Percentiles rank a stretch among this genome's conserved stretches.
Conservation (phyloP, 2,888 invertebrate species). For the Nomada lathburiana region DNA sequence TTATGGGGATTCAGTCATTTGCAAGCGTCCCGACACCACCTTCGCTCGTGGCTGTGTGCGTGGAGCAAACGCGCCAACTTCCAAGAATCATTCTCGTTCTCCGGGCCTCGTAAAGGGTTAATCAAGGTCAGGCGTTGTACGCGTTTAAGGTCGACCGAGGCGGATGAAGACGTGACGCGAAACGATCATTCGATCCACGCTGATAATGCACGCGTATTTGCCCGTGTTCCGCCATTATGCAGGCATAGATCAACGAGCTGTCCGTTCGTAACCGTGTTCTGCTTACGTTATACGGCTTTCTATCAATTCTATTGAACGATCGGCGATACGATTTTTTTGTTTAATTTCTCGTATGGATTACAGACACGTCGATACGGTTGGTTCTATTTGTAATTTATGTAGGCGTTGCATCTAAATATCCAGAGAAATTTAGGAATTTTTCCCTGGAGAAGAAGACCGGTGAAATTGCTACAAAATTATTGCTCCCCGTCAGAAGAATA, state of each 20-base stretch:
- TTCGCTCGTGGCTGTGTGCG: constrained; percentile 20
- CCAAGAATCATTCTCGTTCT: constrained; percentile 63
- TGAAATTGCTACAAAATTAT: no score
- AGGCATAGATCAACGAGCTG: constrained; percentile 53
- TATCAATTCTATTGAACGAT: background rate
- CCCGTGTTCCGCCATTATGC: constrained; percentile 61
- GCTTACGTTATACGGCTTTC: background rate
- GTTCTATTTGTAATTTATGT: no score
- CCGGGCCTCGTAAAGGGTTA: constrained; percentile 58
- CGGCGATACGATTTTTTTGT: background rate
- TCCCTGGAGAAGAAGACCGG: no score
- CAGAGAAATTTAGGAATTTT: no score
- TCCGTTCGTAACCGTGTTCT: constrained; percentile 6
- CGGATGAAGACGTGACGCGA: constrained; percentile 67
- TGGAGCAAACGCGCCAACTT: constrained; percentile 27
- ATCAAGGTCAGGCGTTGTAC: constrained; percentile 72
- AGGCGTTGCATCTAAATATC: no score
- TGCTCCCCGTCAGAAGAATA: no score
- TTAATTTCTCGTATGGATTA: no score
- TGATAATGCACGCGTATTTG: constrained; percentile 59
- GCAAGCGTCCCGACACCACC: constrained; percentile 46
- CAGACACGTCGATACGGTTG: no score
- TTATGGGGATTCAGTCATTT: constrained; percentile 76
- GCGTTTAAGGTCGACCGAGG: constrained; percentile 59
- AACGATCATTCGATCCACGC: constrained; percentile 61